Evolutionary conservation across 1,140 invertebrate species (phyloP).

Genomic region (Lordiphosa collinella): DNA sequence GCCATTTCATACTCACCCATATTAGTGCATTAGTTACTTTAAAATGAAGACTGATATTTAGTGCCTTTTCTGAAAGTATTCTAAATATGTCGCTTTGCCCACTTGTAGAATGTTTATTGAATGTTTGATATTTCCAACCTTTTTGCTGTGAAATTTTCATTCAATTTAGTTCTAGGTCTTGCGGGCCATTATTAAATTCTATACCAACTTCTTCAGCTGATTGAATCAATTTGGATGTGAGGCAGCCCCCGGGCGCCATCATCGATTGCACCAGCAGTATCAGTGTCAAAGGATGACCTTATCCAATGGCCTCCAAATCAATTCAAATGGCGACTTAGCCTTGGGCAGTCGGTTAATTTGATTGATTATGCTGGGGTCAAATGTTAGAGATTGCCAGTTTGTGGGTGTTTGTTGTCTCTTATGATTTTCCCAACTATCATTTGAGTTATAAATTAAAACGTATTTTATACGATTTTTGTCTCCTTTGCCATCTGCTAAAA

Average conservation of each 20-base stretch:
- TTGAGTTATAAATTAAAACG: conserved; percentile 44
- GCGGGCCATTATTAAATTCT: conserved; percentile 15
- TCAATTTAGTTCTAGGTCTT: conserved; percentile 32
- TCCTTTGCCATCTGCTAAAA: conserved; percentile 52
- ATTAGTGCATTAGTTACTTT: no score
- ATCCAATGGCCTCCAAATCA: conserved; percentile 26
- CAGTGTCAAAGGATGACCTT: conserved; percentile 17
- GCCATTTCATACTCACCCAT: no score
- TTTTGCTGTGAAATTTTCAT: neutral
- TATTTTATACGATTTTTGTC: conserved; percentile 50
- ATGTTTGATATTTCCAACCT: neutral
- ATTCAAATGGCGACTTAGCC: conserved; percentile 25
- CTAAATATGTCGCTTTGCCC: no score
- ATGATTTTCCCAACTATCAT: conserved; percentile 26
- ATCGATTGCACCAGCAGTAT: neutral
- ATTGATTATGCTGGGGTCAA: conserved; percentile 26
- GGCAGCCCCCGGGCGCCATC: neutral
- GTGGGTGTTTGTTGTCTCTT: neutral
- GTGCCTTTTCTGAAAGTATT: no score
- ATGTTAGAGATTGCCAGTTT: neutral
- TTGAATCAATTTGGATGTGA: conserved; percentile 27
- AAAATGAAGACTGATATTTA: no score
- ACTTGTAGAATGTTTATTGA: neutral
- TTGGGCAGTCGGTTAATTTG: conserved; percentile 36
- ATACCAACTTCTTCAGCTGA: neutral